Evolutionary conservation across 1,140 invertebrate genomes (phyloP).

Genomic region (Saccostrea echinata): DNA sequence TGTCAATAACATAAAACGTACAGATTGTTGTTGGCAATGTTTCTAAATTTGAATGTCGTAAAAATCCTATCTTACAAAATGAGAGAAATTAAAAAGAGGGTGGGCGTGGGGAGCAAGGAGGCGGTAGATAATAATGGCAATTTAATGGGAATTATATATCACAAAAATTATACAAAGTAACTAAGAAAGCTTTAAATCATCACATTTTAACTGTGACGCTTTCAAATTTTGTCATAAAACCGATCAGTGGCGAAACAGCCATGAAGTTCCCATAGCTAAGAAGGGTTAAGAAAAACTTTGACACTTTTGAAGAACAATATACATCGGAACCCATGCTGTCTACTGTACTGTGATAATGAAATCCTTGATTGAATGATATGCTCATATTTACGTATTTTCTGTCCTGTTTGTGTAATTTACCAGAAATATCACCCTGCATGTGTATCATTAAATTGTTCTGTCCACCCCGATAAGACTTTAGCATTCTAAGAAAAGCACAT

Average conservation of each 20-base stretch:
- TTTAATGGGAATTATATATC: constrained; percentile 35
- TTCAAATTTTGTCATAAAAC: constrained; percentile 36
- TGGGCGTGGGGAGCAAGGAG: neutral
- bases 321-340: neutral
- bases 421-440: neutral
- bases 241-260: neutral
- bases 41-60: constrained; percentile 33
- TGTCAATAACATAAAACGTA: neutral
- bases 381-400: constrained; percentile 9
- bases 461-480: neutral
- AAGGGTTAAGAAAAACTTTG: constrained; percentile 29
- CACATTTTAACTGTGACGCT: constrained; percentile 33
- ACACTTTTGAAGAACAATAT: constrained; percentile 26
- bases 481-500: no score
- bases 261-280: neutral
- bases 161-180: constrained; percentile 26
- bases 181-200: constrained; percentile 1
- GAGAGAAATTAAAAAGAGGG: constrained; percentile 36
- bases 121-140: constrained; percentile 28
- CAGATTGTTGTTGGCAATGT: constrained; percentile 30
- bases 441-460: neutral
- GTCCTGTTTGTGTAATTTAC: neutral
- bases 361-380: constrained; percentile 8
- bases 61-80: constrained; percentile 35
- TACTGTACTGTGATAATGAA: neutral